Evolutionary conservation across 2,888 invertebrate genomes (phyloP).

Genomic region (Spialia ferax): DNA sequence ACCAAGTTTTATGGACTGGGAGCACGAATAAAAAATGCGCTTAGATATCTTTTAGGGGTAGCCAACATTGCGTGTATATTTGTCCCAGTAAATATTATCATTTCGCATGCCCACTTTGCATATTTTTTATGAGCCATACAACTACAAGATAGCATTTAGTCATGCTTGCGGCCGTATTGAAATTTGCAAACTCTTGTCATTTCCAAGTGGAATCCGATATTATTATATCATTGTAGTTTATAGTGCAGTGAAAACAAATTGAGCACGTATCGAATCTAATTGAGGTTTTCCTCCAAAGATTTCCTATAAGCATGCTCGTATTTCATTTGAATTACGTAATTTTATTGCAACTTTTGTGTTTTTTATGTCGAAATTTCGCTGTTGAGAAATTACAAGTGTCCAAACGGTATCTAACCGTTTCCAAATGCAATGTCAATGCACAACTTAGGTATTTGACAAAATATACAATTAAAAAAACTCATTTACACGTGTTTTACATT

Average conservation of each 20-base stretch:
- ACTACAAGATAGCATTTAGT: slow-evolving; percentile 18
- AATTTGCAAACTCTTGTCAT: slow-evolving; percentile 5
- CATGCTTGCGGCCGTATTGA: slow-evolving; percentile 23
- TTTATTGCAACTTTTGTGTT: slow-evolving; percentile 5
- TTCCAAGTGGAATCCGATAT: background rate
- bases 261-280: slow-evolving; percentile 25
- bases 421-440: background rate
- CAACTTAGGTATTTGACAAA: background rate
- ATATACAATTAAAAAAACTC: too few relatives aligned
- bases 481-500: too few relatives aligned
- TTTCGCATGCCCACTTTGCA: slow-evolving; percentile 25
- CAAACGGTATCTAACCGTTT: slow-evolving; percentile 1
- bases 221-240: background rate
- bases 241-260: background rate
- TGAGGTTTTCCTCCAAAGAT: slow-evolving; percentile 24
- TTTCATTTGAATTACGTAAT: slow-evolving; percentile 21
- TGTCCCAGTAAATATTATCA: slow-evolving; percentile 23
- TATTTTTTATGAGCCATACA: slow-evolving; percentile 11
- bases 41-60: slow-evolving; percentile 8
- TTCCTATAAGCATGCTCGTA: slow-evolving; percentile 1
- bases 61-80: slow-evolving; percentile 13
- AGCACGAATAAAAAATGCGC: slow-evolving; percentile 16
- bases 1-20: background rate
- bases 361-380: slow-evolving; percentile 8
- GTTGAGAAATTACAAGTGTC: slow-evolving; percentile 20